phyloP scores from a whole-genome alignment of 30 jellyfish, hydroid and myxozoan genomes.

The Mastigias papua region DNA sequence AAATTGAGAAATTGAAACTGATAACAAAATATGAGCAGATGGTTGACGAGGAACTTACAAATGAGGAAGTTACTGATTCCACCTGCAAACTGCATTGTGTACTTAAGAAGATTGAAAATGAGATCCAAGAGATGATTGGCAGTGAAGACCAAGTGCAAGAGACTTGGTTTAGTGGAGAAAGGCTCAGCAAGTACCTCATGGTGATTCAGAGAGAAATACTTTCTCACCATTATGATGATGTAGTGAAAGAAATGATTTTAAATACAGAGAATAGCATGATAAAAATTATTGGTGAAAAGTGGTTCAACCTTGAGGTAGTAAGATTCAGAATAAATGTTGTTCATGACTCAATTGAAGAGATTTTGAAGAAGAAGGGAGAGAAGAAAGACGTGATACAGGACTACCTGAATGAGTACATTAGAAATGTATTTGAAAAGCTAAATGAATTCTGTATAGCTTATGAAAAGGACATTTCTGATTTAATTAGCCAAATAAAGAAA shows the following conservation, averaged over 20 bases:
- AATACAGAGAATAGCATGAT: conserved; percentile 31
- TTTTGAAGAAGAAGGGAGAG: conserved; percentile 26
- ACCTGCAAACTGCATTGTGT: conserved; percentile 53
- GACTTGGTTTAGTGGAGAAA: background rate
- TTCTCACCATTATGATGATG: background rate
- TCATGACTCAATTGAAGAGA: conserved; percentile 14
- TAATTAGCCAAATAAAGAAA: conserved; percentile 10
- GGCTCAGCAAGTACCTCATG: conserved; percentile 34
- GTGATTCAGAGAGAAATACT: conserved; percentile 53
- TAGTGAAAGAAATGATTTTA: conserved; percentile 25
- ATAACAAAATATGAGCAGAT: conserved; percentile 60
- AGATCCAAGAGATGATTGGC: conserved; percentile 7
- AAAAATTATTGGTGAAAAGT: conserved; percentile 9
- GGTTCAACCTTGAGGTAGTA: conserved; percentile 50
- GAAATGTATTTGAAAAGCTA: conserved; percentile 19
- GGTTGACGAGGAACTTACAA: conserved; percentile 22
- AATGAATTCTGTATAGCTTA: conserved; percentile 18
- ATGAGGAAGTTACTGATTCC: background rate
- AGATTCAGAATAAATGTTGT: conserved; percentile 48
- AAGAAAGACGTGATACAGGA: background rate
- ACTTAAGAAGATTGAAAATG: conserved; percentile 21
- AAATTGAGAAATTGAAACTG: conserved; percentile 43
- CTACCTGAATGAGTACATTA: conserved; percentile 15
- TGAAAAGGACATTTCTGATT: conserved; percentile 30
- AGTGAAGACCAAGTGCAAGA: background rate